Evolutionary conservation across 1,140 invertebrate genomes (phyloP), one percentile per base, ranked within the genome.

Genomic region (Cydia pomonella): DNA sequence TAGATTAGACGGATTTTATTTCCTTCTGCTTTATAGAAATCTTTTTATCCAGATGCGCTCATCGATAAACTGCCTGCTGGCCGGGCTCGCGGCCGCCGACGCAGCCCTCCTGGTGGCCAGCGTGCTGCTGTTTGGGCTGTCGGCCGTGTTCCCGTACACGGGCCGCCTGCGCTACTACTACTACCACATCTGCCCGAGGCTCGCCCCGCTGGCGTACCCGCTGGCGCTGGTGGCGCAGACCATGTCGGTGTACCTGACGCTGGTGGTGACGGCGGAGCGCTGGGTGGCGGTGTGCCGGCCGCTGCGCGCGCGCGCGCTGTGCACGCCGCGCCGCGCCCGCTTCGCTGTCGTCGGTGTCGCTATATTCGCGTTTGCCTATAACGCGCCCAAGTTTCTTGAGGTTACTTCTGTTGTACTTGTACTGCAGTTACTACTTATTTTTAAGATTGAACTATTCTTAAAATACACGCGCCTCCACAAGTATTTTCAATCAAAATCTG

Each of bases 231-330:
- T 97, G 6, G 97, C 97, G 16, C 98, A 98, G 89, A 98, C 98
- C 50, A 97, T 97, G 33, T 98, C 97, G 18, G 97, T 99, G 63
- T 99, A 99, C 94, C 94, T 99, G 78, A 99, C 98, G 0, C 95
- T 99, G 64, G 97, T 97, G 1, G 98, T 99, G 50, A 99, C 98
- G 0, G 94, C 99, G 80, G 98, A 99, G 91, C 94, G 98, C 64
- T 99, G 98, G 93, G 97, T 99, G 53, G 98, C 98, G 1, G 98
- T 99, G 0, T 99, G 98, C 87, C 97, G 99, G 91, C 98, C 98
- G 0, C 93, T 99, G 9, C 95, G 95, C 76, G 98, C 98, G 0
- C 94, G 97, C 63, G 96, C 96, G 0, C 94, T 99, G 66, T 99
- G 98, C 91, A 99, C 98, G 0, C 98, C 98, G 82, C 96, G 97